A percentile compares a stretch with the other conserved stretches of the same genome.
Conservation (phyloP, 2,113 vertebrate species). For the Phaetusa simplex region DNA sequence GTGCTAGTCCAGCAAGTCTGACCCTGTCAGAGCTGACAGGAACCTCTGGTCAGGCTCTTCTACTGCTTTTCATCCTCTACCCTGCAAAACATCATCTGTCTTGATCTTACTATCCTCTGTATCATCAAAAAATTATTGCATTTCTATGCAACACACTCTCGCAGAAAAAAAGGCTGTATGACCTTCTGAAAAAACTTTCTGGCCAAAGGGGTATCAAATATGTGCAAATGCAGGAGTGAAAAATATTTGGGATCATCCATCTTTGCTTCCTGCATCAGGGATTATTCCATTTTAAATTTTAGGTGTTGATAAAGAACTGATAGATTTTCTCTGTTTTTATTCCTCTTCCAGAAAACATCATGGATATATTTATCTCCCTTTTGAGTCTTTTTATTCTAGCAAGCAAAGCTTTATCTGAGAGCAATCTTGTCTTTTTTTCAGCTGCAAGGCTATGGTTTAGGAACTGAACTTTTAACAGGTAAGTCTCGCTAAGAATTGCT, state of each 20-base stretch:
- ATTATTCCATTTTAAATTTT: not conserved
- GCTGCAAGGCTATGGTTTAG: not conserved
- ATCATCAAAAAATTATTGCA: slow-evolving; percentile 32
- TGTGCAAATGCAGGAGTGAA: not conserved
- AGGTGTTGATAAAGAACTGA: not conserved
- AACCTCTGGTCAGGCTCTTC: not conserved
- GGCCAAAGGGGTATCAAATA: not conserved
- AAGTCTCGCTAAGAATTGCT: not conserved
- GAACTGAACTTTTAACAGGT: not conserved
- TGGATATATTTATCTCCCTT: not conserved
- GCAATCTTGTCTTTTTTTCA: not conserved
- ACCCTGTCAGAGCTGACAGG: slow-evolving; percentile 18
- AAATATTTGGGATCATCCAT: not conserved
- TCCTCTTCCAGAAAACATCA: not conserved
- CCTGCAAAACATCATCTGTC: not conserved
- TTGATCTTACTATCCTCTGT: not conserved
- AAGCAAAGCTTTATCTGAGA: not conserved
- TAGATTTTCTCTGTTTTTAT: not conserved
- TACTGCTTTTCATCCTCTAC: not conserved
- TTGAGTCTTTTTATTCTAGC: not conserved
- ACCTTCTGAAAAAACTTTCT: not conserved
- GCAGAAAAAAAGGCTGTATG: not conserved
- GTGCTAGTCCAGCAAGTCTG: not conserved
- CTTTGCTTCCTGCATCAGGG: not conserved
- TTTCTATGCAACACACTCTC: not conserved